Percentiles rank a stretch among this genome's conserved stretches.
Conservation (phyloP, 2,888 invertebrate genomes). For the Dione juno region DNA sequence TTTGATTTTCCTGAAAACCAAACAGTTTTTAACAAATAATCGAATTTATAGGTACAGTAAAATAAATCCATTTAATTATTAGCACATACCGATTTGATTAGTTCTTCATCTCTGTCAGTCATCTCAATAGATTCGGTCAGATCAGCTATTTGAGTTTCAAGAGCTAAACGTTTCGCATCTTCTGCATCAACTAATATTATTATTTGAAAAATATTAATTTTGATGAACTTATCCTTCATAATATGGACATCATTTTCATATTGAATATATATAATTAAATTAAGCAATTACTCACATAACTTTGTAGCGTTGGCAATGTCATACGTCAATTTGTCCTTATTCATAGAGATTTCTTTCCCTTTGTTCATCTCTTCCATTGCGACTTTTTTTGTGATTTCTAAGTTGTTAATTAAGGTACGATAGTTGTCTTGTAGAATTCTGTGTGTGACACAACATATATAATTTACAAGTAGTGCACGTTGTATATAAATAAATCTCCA, state of each 20-base stretch:
- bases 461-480: neutral
- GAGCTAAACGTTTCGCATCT: slow-evolving; percentile 72
- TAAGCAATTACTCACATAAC: slow-evolving; percentile 57
- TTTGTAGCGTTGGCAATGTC: slow-evolving; percentile 80
- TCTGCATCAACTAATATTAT: slow-evolving; percentile 76
- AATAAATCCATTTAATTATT: neutral
- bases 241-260: too few species aligned
- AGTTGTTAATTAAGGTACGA: slow-evolving; percentile 80
- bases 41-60: neutral
- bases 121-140: slow-evolving; percentile 83
- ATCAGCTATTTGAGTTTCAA: slow-evolving; percentile 83
- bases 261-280: neutral
- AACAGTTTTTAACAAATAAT: neutral
- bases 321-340: slow-evolving; percentile 82
- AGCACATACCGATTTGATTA: slow-evolving; percentile 67
- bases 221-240: too few species aligned
- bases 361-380: slow-evolving; percentile 86
- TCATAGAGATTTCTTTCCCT: slow-evolving; percentile 85
- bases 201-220: neutral
- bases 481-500: neutral
- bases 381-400: slow-evolving; percentile 87
- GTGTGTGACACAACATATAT: slow-evolving; percentile 14
- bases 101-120: slow-evolving; percentile 85
- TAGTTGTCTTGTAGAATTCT: slow-evolving; percentile 85
- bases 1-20: slow-evolving; percentile 74